Conservation (phyloP, 2,113 vertebrate species). For the Pelecanus crispus region DNA sequence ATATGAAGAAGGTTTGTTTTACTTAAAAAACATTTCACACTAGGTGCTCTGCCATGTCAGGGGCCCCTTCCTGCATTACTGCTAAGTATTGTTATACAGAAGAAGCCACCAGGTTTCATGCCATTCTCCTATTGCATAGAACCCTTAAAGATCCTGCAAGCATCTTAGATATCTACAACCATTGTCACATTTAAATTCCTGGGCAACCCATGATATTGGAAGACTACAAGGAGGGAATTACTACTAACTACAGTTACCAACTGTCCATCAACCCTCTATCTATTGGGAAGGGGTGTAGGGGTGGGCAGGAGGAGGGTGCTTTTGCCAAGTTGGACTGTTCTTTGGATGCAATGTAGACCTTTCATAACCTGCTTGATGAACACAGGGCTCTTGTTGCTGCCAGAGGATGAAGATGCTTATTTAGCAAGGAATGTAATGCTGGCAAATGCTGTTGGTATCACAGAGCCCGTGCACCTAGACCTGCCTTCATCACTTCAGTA, state of each 20-base stretch:
- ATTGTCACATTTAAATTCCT: background rate
- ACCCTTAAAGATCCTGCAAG: background rate
- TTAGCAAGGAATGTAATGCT: background rate
- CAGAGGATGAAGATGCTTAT: background rate
- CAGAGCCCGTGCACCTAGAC: fast-evolving
- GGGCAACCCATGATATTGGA: background rate
- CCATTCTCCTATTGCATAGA: background rate
- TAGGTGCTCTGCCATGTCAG: background rate
- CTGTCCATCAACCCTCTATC: background rate
- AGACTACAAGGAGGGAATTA: background rate
- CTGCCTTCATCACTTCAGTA: background rate
- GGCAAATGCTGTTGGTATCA: background rate
- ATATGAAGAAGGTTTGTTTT: background rate
- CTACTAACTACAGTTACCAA: background rate
- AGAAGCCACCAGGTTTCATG: background rate
- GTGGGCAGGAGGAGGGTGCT: background rate
- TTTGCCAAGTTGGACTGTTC: background rate
- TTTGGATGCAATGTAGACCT: background rate
- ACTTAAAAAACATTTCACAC: background rate
- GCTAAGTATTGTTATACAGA: background rate
- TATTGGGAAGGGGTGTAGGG: background rate
- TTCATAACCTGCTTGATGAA: background rate
- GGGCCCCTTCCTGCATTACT: background rate
- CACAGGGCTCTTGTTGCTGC: background rate
- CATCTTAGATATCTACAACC: background rate